phyloP scores from a whole-genome alignment of 2,113 vertebrate species.

The Myotis lucifugus region DNA sequence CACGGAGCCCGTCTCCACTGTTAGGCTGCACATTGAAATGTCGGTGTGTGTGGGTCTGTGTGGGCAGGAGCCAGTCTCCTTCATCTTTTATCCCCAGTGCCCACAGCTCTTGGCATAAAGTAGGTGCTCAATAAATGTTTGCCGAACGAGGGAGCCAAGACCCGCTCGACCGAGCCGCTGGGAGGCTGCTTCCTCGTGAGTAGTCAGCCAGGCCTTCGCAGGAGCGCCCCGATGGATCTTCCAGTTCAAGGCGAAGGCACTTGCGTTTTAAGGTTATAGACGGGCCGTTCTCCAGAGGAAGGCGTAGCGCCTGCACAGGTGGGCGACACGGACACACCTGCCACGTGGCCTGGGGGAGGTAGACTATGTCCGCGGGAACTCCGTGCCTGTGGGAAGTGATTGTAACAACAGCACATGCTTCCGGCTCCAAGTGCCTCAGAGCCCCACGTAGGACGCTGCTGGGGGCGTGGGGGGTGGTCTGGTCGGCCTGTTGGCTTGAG shows the following conservation, averaged over 20 bases:
- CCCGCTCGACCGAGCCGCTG: slow-evolving; percentile 34
- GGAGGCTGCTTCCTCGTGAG: slow-evolving; percentile 42
- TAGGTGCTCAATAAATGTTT: slow-evolving; percentile 62
- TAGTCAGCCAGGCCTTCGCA: background rate
- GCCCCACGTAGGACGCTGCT: fast-evolving
- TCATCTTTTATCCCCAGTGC: background rate
- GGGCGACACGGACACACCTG: fast-evolving
- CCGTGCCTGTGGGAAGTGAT: fast-evolving
- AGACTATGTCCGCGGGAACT: background rate
- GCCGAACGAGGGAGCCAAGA: background rate
- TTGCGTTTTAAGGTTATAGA: background rate
- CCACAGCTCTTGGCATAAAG: background rate
- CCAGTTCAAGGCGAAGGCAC: slow-evolving; percentile 20
- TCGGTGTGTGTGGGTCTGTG: background rate
- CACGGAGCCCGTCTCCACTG: background rate
- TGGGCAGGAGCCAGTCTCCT: background rate
- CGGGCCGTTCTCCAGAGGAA: background rate
- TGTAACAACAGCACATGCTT: background rate
- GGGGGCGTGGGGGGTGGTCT: background rate
- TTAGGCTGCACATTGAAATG: fast-evolving
- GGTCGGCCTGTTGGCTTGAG: slow-evolving; percentile 47
- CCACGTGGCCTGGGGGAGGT: background rate
- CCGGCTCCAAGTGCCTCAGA: background rate
- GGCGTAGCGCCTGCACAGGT: background rate
- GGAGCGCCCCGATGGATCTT: background rate